phyloP scores from a whole-genome alignment of 2,113 vertebrate genomes.

The Peromyscus leucopus region DNA sequence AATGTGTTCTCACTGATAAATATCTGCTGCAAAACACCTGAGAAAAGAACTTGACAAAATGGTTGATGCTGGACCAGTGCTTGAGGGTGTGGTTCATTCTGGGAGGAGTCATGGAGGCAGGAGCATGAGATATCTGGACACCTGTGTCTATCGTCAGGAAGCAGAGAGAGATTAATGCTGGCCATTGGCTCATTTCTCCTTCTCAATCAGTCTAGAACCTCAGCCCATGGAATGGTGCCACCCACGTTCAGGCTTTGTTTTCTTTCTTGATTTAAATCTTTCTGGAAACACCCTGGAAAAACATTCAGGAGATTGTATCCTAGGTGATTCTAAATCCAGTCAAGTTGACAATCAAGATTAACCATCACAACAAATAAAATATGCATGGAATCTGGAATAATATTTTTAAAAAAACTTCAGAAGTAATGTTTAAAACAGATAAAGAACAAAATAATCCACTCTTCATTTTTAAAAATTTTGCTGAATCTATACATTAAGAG shows the following conservation, averaged over 20 bases:
- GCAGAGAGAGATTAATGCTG: not conserved
- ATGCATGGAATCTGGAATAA: slow-evolving; percentile 39
- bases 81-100: not conserved
- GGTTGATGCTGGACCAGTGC: too few species aligned
- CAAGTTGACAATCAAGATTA: not conserved
- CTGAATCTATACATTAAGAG: not conserved
- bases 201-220: not conserved
- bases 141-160: not conserved
- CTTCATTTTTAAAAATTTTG: slow-evolving; percentile 34
- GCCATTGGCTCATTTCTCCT: not conserved
- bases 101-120: not conserved
- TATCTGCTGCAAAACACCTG: not conserved
- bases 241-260: not conserved
- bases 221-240: too few species aligned
- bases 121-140: not conserved
- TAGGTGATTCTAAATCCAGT: not conserved
- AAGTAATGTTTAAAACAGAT: slow-evolving; percentile 48
- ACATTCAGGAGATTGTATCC: not conserved
- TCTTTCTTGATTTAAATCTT: not conserved
- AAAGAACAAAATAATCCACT: slow-evolving; percentile 18
- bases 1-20: slow-evolving; percentile 43
- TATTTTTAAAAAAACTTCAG: not conserved
- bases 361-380: slow-evolving; percentile 52
- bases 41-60: not conserved
- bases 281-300: not conserved